phyloP scores from a whole-genome alignment of 2,797 vertebrate genomes.

The Tadarida brasiliensis region DNA sequence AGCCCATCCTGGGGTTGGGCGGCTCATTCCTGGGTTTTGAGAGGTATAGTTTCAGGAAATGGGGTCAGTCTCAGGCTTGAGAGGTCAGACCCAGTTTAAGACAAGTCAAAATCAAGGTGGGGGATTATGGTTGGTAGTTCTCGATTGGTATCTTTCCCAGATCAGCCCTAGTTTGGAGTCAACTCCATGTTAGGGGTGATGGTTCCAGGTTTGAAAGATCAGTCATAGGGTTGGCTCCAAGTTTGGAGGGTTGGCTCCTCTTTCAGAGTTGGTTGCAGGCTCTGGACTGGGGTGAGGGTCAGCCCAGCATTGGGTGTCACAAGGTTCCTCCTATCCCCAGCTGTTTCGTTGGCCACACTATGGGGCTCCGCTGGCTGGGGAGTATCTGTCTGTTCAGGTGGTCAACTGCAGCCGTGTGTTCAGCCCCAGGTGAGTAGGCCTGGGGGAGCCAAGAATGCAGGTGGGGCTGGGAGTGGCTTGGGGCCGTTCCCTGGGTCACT shows the following conservation, averaged over 20 bases:
- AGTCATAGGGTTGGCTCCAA: neutral
- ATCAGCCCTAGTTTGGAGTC: neutral
- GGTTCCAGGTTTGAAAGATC: neutral
- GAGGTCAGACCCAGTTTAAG: neutral
- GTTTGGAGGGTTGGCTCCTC: neutral
- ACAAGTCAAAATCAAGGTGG: conserved; percentile 28
- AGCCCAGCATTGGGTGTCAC: neutral
- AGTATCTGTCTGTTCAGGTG: conserved; percentile 92
- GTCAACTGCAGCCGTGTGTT: conserved; percentile 96
- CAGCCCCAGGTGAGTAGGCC: conserved; percentile 91
- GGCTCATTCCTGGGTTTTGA: neutral
- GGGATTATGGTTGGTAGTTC: neutral
- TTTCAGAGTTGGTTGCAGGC: neutral
- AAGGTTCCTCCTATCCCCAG: conserved; percentile 83
- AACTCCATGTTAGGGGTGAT: neutral
- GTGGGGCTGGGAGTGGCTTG: neutral
- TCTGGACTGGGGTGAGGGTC: neutral
- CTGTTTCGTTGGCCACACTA: conserved; percentile 95
- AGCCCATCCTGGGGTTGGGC: neutral
- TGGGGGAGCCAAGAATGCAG: neutral
- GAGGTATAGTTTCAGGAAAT: neutral
- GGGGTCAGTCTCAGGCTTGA: neutral
- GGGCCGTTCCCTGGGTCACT: neutral
- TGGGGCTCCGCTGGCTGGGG: conserved; percentile 89
- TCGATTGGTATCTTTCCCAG: neutral